A percentile compares a stretch with the other conserved stretches of the same genome.
Evolutionary conservation across 2,888 invertebrate species (phyloP).

Genomic region (Deilephila elpenor): DNA sequence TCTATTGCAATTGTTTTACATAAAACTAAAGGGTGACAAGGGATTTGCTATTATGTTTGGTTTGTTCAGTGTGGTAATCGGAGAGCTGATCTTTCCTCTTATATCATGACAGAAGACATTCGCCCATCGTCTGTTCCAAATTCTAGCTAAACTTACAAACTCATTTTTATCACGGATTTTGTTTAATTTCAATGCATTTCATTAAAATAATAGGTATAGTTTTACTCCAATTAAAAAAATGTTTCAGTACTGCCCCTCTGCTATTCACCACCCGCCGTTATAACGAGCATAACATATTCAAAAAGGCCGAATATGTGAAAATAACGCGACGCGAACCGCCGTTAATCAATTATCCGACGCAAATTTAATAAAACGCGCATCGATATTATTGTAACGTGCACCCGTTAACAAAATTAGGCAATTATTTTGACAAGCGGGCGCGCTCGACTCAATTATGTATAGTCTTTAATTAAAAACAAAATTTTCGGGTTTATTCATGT

Average conservation of each 20-base stretch:
- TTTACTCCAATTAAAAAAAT: background rate
- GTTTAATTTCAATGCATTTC: no score
- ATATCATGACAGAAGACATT: no score
- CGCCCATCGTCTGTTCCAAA: no score
- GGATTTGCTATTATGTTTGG: no score
- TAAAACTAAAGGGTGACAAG: no score
- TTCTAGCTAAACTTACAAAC: no score
- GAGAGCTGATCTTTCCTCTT: no score
- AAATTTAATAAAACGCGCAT: constrained; percentile 44
- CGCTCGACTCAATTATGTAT: constrained; percentile 36
- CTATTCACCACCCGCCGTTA: background rate
- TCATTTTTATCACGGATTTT: no score
- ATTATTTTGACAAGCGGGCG: constrained; percentile 42
- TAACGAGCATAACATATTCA: background rate
- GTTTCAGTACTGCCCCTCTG: background rate
- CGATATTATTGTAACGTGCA: constrained; percentile 37
- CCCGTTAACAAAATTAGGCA: constrained; percentile 45
- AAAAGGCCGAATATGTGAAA: constrained; percentile 33
- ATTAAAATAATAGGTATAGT: no score
- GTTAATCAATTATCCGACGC: constrained; percentile 42
- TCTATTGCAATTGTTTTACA: no score
- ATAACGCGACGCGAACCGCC: constrained; percentile 32
- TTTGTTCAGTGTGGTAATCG: no score
- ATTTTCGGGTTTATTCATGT: background rate
- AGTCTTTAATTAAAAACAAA: constrained; percentile 33